phyloP scores from a whole-genome alignment of 1,140 invertebrate genomes.

The Battus philenor region DNA sequence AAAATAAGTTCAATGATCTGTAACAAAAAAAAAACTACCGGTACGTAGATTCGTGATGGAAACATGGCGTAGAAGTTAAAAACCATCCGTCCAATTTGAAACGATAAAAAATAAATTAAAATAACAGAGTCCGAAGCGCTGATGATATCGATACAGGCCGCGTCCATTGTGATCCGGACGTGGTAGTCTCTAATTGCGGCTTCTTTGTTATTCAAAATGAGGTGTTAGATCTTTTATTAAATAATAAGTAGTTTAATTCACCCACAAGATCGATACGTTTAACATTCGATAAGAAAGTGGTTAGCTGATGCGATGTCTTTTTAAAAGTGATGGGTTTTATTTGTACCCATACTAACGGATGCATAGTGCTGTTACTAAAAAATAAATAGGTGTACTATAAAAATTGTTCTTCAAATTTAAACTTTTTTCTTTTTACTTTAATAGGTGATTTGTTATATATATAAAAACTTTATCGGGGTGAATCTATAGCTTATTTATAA shows the following conservation, averaged over 20 bases:
- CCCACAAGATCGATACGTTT: constrained; percentile 41
- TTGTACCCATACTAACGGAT: too few relatives aligned
- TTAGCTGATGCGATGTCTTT: constrained; percentile 27
- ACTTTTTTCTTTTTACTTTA: too few relatives aligned
- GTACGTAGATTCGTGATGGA: too few relatives aligned
- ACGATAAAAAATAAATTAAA: constrained; percentile 74
- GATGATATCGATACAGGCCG: constrained; percentile 66
- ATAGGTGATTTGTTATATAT: too few relatives aligned
- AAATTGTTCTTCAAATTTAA: too few relatives aligned
- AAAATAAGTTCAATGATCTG: too few relatives aligned
- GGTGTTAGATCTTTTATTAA: constrained; percentile 73
- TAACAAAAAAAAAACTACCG: too few relatives aligned
- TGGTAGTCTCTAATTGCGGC: constrained; percentile 67
- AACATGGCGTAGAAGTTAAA: constrained; percentile 52
- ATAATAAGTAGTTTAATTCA: constrained; percentile 65
- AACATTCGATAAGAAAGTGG: constrained; percentile 48
- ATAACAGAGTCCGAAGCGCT: constrained; percentile 41
- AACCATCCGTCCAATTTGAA: constrained; percentile 62
- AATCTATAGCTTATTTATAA: too few relatives aligned
- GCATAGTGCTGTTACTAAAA: too few relatives aligned
- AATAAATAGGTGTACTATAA: too few relatives aligned
- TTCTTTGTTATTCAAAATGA: constrained; percentile 73
- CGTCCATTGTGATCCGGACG: constrained; percentile 51
- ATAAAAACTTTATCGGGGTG: too few relatives aligned
- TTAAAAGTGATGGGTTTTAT: constrained; percentile 28